Evolutionary conservation across 2,797 vertebrate genomes (phyloP).

Genomic region (Gymnocypris eckloni): DNA sequence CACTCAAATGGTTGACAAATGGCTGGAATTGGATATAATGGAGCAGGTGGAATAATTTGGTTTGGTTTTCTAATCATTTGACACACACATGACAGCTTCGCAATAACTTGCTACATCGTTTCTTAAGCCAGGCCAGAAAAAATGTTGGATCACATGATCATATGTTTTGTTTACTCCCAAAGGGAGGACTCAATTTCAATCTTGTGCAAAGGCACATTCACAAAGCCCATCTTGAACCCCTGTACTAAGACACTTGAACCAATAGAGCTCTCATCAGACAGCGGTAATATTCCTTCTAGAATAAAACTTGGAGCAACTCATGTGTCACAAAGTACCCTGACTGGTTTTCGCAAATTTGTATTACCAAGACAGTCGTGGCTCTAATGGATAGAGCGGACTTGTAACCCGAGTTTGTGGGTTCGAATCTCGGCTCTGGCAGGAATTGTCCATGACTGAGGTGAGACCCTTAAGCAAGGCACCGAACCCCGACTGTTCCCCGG

Average conservation of each 20-base stretch:
- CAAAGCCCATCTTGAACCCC: not conserved
- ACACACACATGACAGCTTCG: slow-evolving; percentile 15
- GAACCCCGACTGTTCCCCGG: no score
- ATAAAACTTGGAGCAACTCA: not conserved
- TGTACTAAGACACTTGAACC: not conserved
- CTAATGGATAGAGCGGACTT: no score
- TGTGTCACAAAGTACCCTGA: not conserved
- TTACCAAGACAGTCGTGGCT: not conserved
- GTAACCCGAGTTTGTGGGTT: no score
- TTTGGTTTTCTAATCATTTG: not conserved
- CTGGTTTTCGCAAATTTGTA: not conserved
- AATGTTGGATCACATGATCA: not conserved
- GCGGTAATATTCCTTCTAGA: not conserved
- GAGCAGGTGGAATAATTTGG: not conserved
- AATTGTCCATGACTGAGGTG: no score
- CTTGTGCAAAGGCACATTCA: not conserved
- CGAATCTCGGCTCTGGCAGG: no score
- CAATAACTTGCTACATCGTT: not conserved
- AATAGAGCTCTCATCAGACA: slow-evolving; percentile 8
- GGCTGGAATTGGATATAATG: not conserved
- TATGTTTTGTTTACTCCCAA: slow-evolving; percentile 33
- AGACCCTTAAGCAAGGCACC: no score
- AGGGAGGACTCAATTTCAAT: not conserved
- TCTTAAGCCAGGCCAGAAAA: slow-evolving; percentile 42
- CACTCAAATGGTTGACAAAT: no score